These are phyloP conservation scores for Tinea pellionella DNA, from an alignment of 2,888 invertebrate genomes.

Conservation along the genomic window DNA sequence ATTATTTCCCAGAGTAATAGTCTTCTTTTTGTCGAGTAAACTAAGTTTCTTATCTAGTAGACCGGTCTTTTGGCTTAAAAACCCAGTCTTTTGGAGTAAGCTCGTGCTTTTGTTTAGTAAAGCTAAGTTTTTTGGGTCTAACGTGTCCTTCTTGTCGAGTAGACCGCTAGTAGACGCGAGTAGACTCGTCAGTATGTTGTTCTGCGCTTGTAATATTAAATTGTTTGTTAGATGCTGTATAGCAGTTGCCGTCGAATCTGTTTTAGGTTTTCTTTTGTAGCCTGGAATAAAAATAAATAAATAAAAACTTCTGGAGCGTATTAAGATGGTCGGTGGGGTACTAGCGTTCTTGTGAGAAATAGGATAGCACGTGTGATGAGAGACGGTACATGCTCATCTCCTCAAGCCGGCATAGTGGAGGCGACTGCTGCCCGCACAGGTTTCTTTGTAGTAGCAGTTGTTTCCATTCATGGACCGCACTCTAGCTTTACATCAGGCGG, in stretches of 20 bases:
- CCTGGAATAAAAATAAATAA: constrained; percentile 18
- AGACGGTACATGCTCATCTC: too few relatives aligned
- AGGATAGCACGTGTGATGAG: too few relatives aligned
- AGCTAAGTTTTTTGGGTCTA: background rate
- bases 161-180: constrained; percentile 31
- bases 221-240: constrained; percentile 42
- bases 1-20: background rate
- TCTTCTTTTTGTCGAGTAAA: background rate
- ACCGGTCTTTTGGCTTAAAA: background rate
- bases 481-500: too few relatives aligned
- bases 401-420: too few relatives aligned
- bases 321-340: too few relatives aligned
- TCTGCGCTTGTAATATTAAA: constrained; percentile 40
- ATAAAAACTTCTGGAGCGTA: background rate
- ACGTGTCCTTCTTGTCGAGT: background rate
- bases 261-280: constrained; percentile 55
- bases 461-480: too few relatives aligned
- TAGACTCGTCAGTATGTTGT: constrained; percentile 49
- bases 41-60: background rate
- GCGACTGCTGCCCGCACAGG: too few relatives aligned
- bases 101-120: background rate
- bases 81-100: background rate
- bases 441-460: too few relatives aligned
- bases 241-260: constrained; percentile 21
- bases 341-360: too few relatives aligned